Conservation (phyloP, 2,888 invertebrate species). For the Acrobeloides nanus region DNA sequence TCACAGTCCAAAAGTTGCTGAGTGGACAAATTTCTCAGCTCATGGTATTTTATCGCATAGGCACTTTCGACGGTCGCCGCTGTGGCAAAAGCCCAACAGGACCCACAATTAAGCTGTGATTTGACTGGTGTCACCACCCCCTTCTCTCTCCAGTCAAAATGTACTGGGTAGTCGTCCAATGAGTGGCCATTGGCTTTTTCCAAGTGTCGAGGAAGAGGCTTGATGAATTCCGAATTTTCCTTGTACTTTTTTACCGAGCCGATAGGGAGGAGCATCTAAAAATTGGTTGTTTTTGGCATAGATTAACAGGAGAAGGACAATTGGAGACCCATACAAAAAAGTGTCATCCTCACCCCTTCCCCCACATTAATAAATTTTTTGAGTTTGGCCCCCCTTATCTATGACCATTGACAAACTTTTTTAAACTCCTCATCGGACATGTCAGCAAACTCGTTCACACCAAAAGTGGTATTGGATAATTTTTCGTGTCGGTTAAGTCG, state of each 20-base stretch:
- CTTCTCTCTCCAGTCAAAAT: constrained; percentile 46
- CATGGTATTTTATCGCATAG: constrained; percentile 41
- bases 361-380: no score
- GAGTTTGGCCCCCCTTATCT: no score
- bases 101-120: constrained; percentile 48
- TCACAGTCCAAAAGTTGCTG: constrained; percentile 50
- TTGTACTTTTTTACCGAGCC: constrained; percentile 32
- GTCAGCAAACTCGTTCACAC: constrained; percentile 45
- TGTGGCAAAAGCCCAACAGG: constrained; percentile 50
- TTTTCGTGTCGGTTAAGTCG: constrained; percentile 11
- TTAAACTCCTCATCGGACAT: constrained; percentile 47
- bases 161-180: constrained; percentile 26
- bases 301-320: constrained; percentile 1
- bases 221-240: constrained; percentile 37
- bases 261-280: constrained; percentile 37
- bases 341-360: no score
- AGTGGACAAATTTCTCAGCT: constrained; percentile 35
- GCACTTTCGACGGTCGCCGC: constrained; percentile 51
- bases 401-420: no score
- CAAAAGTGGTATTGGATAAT: constrained; percentile 27
- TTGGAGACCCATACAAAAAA: background rate
- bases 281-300: constrained; percentile 2
- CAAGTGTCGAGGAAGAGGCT: no score
- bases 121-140: constrained; percentile 50
- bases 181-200: no score